Conservation (phyloP, 2,888 invertebrate species). For the Apocheima hispidaria region DNA sequence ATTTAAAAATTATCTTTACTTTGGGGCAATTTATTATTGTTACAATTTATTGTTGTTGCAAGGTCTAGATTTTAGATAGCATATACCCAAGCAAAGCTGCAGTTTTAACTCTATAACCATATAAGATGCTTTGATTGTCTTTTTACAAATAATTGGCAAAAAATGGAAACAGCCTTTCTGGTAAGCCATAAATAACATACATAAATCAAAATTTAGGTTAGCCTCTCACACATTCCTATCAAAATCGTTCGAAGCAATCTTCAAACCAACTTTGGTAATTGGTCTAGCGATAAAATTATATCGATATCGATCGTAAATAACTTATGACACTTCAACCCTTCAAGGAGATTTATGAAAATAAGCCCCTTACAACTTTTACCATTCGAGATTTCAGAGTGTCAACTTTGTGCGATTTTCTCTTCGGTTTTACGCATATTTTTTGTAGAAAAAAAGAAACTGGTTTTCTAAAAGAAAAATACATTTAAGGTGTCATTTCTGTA, state of each 20-base stretch:
- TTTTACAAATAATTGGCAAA: too few relatives aligned
- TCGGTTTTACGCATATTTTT: slow-evolving; percentile 20
- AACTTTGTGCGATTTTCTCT: slow-evolving; percentile 31
- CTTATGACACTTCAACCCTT: background rate
- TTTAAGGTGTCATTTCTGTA: background rate
- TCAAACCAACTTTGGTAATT: background rate
- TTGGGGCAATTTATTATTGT: background rate
- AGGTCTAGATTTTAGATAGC: too few relatives aligned
- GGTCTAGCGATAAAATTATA: background rate
- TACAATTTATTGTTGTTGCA: too few relatives aligned
- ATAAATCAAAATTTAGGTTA: too few relatives aligned
- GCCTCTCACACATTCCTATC: too few relatives aligned
- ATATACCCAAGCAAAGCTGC: too few relatives aligned
- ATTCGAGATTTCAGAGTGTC: slow-evolving; percentile 32
- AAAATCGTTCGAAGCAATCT: background rate
- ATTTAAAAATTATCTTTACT: background rate
- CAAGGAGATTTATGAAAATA: slow-evolving; percentile 29
- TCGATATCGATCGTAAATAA: slow-evolving; percentile 7
- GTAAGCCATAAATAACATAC: too few relatives aligned
- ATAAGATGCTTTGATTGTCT: too few relatives aligned
- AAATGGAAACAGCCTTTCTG: too few relatives aligned
- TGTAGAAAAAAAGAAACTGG: background rate
- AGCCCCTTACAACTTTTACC: slow-evolving; percentile 36
- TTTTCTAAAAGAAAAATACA: background rate
- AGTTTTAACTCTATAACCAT: too few relatives aligned